These are phyloP conservation scores for Alviniconcha strummeri DNA, from an alignment of 2,888 invertebrate genomes.

Conservation along the genomic window DNA sequence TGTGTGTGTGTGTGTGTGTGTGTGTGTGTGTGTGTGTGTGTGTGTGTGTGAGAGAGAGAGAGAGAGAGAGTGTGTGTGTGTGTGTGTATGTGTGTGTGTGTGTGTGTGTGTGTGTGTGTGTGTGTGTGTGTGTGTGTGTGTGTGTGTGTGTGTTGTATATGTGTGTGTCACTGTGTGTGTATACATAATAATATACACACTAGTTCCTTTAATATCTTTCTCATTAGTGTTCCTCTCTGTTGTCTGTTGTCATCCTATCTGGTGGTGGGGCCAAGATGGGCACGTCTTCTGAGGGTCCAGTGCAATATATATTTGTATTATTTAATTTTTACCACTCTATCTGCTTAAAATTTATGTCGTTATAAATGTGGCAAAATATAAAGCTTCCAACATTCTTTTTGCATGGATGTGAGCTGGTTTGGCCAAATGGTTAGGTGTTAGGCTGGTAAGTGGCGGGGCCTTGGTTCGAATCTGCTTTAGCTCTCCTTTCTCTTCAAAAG, in stretches of 20 bases:
- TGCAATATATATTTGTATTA: neutral
- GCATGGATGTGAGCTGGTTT: too few species aligned
- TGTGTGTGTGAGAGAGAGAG: neutral
- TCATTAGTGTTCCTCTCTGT: neutral
- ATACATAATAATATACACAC: too few species aligned
- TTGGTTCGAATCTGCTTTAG: too few species aligned
- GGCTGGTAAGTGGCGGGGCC: too few species aligned
- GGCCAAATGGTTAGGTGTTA: too few species aligned
- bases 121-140: constrained; percentile 4
- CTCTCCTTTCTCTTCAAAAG: too few species aligned
- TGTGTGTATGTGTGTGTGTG: constrained; percentile 10
- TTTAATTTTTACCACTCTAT: neutral
- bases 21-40: constrained; percentile 15
- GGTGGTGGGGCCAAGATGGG: neutral
- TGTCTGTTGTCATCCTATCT: neutral
- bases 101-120: constrained; percentile 5
- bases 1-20: neutral
- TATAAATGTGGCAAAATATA: too few species aligned
- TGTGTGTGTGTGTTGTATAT: constrained; percentile 15
- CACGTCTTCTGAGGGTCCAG: neutral
- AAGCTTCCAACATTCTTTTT: too few species aligned
- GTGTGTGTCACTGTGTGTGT: neutral
- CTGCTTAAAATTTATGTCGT: too few species aligned
- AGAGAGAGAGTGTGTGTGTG: neutral
- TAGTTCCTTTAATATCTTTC: too few species aligned